Conservation (phyloP, 2,113 vertebrate genomes). For the Ceuthmochares aereus region DNA sequence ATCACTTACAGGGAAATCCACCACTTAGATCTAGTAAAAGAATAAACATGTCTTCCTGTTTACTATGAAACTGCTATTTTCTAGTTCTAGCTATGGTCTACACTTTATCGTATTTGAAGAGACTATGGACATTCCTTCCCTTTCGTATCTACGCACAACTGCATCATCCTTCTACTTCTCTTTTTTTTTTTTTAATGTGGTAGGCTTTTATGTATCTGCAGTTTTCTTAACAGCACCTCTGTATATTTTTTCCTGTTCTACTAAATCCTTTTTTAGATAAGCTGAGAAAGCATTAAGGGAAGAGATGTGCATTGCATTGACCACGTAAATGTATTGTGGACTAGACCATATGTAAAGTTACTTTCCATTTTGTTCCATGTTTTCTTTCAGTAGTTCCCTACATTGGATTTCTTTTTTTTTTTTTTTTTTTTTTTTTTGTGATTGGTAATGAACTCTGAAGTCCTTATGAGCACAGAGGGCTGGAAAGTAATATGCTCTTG, state of each 20-base stretch:
- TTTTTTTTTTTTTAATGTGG: background rate
- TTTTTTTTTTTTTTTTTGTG: background rate
- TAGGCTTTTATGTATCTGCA: background rate
- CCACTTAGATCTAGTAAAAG: background rate
- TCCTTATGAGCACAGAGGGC: background rate
- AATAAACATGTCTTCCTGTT: background rate
- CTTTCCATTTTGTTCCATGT: background rate
- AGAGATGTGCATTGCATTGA: background rate
- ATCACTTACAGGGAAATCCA: background rate
- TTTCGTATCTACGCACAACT: background rate
- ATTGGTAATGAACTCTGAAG: background rate
- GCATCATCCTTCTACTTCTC: fast-evolving
- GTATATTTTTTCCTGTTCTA: background rate
- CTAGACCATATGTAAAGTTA: background rate
- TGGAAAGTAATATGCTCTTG: background rate
- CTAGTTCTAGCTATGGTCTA: background rate
- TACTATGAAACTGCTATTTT: background rate
- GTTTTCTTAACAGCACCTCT: background rate
- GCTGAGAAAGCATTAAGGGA: background rate
- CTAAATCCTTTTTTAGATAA: background rate
- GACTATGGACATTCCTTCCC: background rate
- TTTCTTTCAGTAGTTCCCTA: background rate
- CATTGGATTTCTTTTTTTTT: background rate
- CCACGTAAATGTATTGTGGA: background rate
- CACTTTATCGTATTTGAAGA: background rate